Conservation (phyloP, 1,140 invertebrate genomes). For the Pogonomyrmex barbatus region DNA sequence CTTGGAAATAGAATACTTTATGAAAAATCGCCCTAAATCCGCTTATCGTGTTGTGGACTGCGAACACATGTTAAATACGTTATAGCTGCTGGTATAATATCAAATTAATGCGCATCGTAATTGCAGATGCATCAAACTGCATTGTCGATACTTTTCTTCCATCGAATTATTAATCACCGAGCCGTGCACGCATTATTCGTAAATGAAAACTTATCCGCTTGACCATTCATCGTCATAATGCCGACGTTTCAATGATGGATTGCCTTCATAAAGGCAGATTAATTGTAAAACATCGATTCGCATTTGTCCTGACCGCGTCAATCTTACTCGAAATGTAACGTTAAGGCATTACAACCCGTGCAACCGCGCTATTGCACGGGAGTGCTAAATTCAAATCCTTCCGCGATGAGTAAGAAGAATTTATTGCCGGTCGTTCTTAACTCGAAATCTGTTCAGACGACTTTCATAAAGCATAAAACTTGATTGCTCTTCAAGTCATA, state of each 20-base stretch:
- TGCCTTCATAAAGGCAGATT: constrained; percentile 48
- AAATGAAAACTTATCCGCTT: constrained; percentile 61
- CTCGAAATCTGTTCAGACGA: constrained; percentile 59
- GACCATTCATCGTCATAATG: constrained; percentile 62
- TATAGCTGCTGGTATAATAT: constrained; percentile 41
- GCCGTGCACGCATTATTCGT: constrained; percentile 46
- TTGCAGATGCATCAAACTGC: constrained; percentile 62
- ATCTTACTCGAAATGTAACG: constrained; percentile 38
- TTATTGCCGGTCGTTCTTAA: constrained; percentile 65
- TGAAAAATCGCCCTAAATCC: constrained; percentile 37
- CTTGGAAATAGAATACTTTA: not conserved
- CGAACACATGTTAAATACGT: constrained; percentile 13
- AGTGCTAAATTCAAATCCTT: constrained; percentile 55
- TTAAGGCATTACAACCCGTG: constrained; percentile 36
- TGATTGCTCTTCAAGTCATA: constrained; percentile 29
- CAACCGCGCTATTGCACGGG: not conserved
- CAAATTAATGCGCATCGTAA: constrained; percentile 55
- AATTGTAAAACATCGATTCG: constrained; percentile 61
- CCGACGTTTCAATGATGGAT: constrained; percentile 54
- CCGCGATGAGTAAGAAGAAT: constrained; percentile 47
- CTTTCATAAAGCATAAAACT: constrained; percentile 71
- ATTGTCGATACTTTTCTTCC: constrained; percentile 61
- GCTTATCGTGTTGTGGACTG: constrained; percentile 8
- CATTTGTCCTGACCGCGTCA: constrained; percentile 49
- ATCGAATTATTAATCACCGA: constrained; percentile 55